These are phyloP conservation scores for Ostrea edulis DNA, from an alignment of 1,140 invertebrate genomes.

Conservation along the genomic window DNA sequence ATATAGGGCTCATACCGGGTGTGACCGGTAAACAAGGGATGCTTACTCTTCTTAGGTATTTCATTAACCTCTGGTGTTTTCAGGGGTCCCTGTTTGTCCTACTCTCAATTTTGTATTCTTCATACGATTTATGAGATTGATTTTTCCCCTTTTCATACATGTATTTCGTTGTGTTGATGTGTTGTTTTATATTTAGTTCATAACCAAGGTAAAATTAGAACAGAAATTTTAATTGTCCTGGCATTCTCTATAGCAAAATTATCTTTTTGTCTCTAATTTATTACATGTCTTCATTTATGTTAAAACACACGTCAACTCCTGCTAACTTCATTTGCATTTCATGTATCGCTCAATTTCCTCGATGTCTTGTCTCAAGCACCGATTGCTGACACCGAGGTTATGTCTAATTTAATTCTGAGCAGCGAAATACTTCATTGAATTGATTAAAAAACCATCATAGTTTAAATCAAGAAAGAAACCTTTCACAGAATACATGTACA, in stretches of 20 bases:
- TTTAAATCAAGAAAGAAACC: neutral
- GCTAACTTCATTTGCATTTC: neutral
- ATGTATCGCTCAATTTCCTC: constrained; percentile 10
- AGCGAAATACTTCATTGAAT: neutral
- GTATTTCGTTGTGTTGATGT: too few relatives aligned
- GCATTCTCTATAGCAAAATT: neutral
- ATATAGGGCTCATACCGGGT: too few relatives aligned
- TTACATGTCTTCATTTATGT: neutral
- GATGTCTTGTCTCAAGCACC: neutral
- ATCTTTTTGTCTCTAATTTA: neutral
- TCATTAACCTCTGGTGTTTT: too few relatives aligned
- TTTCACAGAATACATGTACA: neutral
- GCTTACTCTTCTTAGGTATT: too few relatives aligned
- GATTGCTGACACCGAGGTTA: neutral
- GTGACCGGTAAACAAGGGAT: too few relatives aligned
- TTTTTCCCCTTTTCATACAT: too few relatives aligned
- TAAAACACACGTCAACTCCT: neutral
- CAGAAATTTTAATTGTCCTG: neutral
- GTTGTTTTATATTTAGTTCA: neutral
- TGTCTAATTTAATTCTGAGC: neutral
- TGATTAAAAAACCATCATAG: neutral
- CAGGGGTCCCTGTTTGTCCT: too few relatives aligned
- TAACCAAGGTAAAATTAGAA: neutral
- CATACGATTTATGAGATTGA: too few relatives aligned
- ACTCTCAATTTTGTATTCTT: too few relatives aligned